Percentiles rank a stretch among this genome's conserved stretches.
These are phyloP conservation scores for Drosophila ogumai DNA, from an alignment of 1,140 invertebrate genomes.

Conservation along the genomic window DNA sequence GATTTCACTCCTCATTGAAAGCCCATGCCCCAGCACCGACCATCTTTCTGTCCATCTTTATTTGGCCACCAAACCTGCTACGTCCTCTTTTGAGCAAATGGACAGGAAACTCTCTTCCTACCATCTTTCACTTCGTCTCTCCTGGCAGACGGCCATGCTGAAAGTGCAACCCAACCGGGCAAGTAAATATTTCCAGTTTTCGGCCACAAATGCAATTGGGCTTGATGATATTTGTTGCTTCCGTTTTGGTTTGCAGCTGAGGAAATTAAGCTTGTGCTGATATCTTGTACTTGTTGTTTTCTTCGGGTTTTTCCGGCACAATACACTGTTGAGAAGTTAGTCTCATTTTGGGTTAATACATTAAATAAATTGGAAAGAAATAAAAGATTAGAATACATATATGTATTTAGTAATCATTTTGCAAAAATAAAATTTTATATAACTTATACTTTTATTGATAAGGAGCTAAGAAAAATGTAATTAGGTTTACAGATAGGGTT, in stretches of 20 bases:
- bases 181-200: conserved; percentile 81
- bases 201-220: conserved; percentile 81
- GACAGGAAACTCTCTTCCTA: conserved; percentile 35
- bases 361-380: neutral
- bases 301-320: conserved; percentile 15
- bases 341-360: neutral
- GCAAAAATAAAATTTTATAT: neutral
- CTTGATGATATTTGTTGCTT: conserved; percentile 82
- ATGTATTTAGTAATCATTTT: neutral
- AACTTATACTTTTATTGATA: neutral
- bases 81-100: conserved; percentile 37
- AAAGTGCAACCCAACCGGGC: conserved; percentile 13
- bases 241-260: conserved; percentile 69
- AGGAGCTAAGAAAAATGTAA: neutral
- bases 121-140: conserved; percentile 9
- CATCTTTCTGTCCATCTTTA: conserved; percentile 38
- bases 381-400: neutral
- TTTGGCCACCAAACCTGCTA: conserved; percentile 29
- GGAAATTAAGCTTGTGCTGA: conserved; percentile 71
- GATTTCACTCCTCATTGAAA: conserved; percentile 36
- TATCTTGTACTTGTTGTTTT: conserved; percentile 21
- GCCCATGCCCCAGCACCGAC: conserved; percentile 11
- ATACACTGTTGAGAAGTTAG: conserved; percentile 25
- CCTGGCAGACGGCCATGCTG: conserved; percentile 15
- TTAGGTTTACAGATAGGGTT: neutral